Conservation (phyloP, 1,140 invertebrate genomes). For the Tetranychus cinnabarinus region DNA sequence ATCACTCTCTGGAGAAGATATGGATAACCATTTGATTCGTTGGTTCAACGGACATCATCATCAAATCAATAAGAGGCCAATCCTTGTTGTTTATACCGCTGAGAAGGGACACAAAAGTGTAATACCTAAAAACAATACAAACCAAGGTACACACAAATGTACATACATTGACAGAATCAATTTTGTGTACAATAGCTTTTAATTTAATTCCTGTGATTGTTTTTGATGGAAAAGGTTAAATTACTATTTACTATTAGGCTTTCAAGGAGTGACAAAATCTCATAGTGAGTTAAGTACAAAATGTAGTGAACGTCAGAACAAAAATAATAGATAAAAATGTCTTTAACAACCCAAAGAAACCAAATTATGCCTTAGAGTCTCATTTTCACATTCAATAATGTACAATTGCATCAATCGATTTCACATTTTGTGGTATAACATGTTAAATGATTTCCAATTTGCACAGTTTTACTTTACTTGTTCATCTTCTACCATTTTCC, state of each 20-base stretch:
- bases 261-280: too few relatives aligned
- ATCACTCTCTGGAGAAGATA: conserved; percentile 12
- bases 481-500: too few relatives aligned
- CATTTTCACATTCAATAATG: background rate
- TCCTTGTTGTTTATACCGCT: conserved; percentile 23
- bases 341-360: too few relatives aligned
- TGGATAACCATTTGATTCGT: conserved; percentile 17
- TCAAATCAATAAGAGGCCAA: conserved; percentile 23
- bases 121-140: background rate
- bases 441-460: too few relatives aligned
- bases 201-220: too few relatives aligned
- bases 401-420: background rate
- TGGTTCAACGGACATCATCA: conserved; percentile 22
- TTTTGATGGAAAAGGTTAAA: too few relatives aligned
- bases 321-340: too few relatives aligned
- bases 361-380: background rate
- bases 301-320: background rate
- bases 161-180: background rate
- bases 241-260: too few relatives aligned
- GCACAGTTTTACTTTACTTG: too few relatives aligned
- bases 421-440: too few relatives aligned
- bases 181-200: background rate
- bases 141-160: background rate
- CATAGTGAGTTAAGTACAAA: background rate
- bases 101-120: conserved; percentile 14